phyloP scores from a whole-genome alignment of 2,797 vertebrate genomes.

The Pantherophis vulpinus region DNA sequence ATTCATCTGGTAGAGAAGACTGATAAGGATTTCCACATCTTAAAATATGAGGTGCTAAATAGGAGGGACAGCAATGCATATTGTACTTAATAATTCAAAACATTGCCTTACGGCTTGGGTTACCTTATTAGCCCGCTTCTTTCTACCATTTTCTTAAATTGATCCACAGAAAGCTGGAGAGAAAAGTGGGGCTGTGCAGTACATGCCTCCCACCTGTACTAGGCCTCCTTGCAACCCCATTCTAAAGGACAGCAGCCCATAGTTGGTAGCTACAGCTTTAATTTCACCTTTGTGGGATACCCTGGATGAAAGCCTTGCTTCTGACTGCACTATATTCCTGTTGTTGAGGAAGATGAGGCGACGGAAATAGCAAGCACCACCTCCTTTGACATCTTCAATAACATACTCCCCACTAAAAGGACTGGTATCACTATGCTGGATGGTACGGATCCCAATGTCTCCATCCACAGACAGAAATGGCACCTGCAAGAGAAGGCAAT shows the following conservation, averaged over 20 bases:
- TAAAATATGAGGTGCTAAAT: neutral
- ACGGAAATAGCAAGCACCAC: constrained; percentile 81
- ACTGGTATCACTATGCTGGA: constrained; percentile 79
- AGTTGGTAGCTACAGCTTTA: rapidly evolving
- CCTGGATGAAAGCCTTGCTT: constrained; percentile 78
- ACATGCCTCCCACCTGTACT: neutral
- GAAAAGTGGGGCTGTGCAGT: neutral
- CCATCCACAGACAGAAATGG: constrained; percentile 93
- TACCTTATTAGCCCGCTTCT: neutral
- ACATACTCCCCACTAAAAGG: constrained; percentile 85
- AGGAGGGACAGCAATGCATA: neutral
- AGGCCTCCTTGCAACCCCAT: neutral
- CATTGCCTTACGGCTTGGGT: neutral
- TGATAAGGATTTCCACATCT: neutral
- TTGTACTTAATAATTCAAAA: neutral
- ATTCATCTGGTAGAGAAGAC: neutral
- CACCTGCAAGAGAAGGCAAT: constrained; percentile 73
- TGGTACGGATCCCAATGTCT: constrained; percentile 85
- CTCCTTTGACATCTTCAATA: constrained; percentile 90
- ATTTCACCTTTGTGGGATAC: constrained; percentile 59
- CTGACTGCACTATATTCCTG: constrained; percentile 89
- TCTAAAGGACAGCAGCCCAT: neutral
- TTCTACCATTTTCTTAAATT: neutral
- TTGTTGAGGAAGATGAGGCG: constrained; percentile 89
- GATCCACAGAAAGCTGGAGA: neutral